A percentile compares a stretch with the other conserved stretches of the same genome.
Conservation (phyloP, 2,113 vertebrate species). For the Bubo scandiacus region DNA sequence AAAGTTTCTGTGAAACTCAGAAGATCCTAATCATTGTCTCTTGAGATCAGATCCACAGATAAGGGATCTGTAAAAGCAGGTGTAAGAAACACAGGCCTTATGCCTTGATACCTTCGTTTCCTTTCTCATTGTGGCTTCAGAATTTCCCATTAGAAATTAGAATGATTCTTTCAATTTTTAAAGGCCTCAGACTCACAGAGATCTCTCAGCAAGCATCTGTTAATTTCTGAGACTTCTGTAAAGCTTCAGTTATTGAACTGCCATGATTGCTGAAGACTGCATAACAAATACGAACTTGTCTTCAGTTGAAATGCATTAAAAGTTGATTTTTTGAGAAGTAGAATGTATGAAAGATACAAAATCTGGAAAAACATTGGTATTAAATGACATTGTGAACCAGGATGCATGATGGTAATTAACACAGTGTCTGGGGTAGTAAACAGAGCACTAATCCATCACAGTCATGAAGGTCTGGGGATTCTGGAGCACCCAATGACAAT, state of each 20-base stretch:
- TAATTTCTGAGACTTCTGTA: not conserved
- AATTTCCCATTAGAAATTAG: not conserved
- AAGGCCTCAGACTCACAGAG: constrained; percentile 1
- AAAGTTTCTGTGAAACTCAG: not conserved
- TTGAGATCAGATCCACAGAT: not conserved
- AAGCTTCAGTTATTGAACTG: not conserved
- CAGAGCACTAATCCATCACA: not conserved
- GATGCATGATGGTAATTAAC: not conserved
- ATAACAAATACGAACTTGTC: not conserved
- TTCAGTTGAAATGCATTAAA: not conserved
- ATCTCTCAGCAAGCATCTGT: constrained; percentile 7
- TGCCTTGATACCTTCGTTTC: not conserved
- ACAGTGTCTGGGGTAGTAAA: not conserved
- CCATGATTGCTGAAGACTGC: not conserved
- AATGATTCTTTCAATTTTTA: not conserved
- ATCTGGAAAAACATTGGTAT: not conserved
- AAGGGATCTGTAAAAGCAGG: not conserved
- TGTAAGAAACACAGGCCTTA: not conserved
- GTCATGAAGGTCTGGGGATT: not conserved
- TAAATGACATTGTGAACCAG: not conserved
- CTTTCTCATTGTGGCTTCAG: not conserved
- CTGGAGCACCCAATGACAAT: not conserved
- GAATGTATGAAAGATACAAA: not conserved
- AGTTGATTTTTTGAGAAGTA: not conserved
- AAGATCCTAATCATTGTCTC: not conserved